These are phyloP conservation scores for Anguilla marmorata DNA, from an alignment of 2,797 vertebrate species.

Conservation along the genomic window DNA sequence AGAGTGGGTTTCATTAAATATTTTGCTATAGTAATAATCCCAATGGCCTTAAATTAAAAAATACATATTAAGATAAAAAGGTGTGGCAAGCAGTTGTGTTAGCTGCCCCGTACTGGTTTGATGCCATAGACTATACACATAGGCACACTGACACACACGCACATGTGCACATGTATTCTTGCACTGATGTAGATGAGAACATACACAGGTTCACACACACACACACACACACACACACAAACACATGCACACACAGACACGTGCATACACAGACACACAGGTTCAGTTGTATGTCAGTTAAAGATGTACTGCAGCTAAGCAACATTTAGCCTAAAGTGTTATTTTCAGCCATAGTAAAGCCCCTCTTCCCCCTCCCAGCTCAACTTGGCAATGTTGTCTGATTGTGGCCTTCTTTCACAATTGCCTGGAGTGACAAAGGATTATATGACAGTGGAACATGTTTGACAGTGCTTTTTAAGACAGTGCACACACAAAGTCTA, in stretches of 20 bases:
- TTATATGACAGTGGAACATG: background rate
- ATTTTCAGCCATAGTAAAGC: background rate
- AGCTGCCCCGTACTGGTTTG: conserved; percentile 23
- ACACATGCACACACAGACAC: background rate
- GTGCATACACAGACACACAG: background rate
- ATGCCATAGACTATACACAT: conserved; percentile 11
- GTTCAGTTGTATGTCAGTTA: background rate
- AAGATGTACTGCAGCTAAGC: background rate
- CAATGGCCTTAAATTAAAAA: conserved; percentile 36
- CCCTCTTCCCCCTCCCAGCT: background rate
- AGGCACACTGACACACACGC: background rate
- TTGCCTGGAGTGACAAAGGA: background rate
- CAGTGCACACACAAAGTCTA: conserved; percentile 38
- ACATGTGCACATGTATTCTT: background rate
- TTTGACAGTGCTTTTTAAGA: conserved; percentile 34
- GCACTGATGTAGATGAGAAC: background rate
- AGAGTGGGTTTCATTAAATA: background rate
- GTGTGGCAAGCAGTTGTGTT: conserved; percentile 39
- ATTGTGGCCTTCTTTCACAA: background rate
- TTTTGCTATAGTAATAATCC: conserved; percentile 41
- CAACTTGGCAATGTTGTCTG: background rate
- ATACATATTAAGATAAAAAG: conserved; percentile 31
- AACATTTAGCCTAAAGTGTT: background rate
- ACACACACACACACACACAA: background rate
- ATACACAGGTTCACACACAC: background rate